These are phyloP conservation scores for Apomyelois bistriatella DNA, from an alignment of 2,888 invertebrate genomes.

Conservation along the genomic window DNA sequence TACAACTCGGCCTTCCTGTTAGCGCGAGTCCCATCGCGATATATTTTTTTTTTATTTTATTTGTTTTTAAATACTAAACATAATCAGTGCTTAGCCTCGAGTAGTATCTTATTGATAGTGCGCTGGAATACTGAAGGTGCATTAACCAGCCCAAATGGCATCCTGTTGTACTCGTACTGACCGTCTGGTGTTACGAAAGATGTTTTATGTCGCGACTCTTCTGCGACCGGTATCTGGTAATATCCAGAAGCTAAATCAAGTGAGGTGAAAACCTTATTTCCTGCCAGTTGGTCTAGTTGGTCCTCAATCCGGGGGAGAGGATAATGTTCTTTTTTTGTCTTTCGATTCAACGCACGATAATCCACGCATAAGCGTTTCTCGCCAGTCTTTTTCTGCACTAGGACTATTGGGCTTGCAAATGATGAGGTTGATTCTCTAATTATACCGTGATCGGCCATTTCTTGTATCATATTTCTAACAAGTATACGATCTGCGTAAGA, in stretches of 20 bases:
- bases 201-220: too few species aligned
- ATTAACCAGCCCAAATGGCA: slow-evolving; percentile 44
- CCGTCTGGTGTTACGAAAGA: too few species aligned
- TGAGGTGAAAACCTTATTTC: slow-evolving; percentile 19
- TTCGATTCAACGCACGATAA: slow-evolving; percentile 21
- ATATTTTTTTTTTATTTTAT: too few species aligned
- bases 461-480: slow-evolving; percentile 21
- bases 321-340: neutral
- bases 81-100: too few species aligned
- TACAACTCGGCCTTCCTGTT: too few species aligned
- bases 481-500: slow-evolving; percentile 16
- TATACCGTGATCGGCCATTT: slow-evolving; percentile 12
- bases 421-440: slow-evolving; percentile 11
- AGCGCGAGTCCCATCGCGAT: too few species aligned
- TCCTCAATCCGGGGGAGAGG: too few species aligned
- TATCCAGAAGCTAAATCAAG: neutral
- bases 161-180: slow-evolving; percentile 22
- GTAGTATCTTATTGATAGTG: slow-evolving; percentile 19
- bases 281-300: slow-evolving; percentile 16
- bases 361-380: slow-evolving; percentile 16
- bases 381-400: neutral
- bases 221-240: too few species aligned
- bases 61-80: too few species aligned
- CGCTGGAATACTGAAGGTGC: slow-evolving; percentile 43
- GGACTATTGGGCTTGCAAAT: slow-evolving; percentile 15